Evolutionary conservation across 1,140 invertebrate species (phyloP), one percentile per base, ranked within the genome.

Genomic region (Proctacanthus coquilletti): DNA sequence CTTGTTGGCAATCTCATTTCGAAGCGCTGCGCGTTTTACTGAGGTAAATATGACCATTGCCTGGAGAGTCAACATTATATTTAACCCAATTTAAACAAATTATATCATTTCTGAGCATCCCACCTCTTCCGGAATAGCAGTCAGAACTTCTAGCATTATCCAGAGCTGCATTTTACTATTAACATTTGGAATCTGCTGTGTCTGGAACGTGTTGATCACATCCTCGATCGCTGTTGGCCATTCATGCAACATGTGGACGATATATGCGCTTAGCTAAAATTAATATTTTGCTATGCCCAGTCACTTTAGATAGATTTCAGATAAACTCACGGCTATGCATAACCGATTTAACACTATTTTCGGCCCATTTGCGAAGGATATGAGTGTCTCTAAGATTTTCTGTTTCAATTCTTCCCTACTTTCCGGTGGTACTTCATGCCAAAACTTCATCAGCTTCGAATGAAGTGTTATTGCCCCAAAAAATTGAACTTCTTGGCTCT

Each of bases 391-490:
- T 9, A 92, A 62, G 32, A 93, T 65, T 52, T 79, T 74, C 44
- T 78, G 72, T 50, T 77, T 77, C 1, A 94, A 61, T 45, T 67
- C 68, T 44, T 75, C 68, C 58, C 84, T 80, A 45, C 84, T 78
- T 35, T 78, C 74, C 34, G 65, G 54, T 18, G 86, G 84, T 20
- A 94, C 69, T 66, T 92, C 83, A 50, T 73, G 64, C 84, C 84
- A 93, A 51, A 76, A 76, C 55, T 82, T 80, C 42, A 84, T 74
- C 23, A 94, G 72, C 63, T 94, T 94, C 0, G 75, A 71, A 49
- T 93, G 81, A 25, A 94, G 60, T 33, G 84, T 87, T 34, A 78
- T 85, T 5, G 88, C 87, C 39, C 80, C 89, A 72, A 88, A 95
- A 64, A 87, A 93, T 60, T 92, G 86, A 4, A 88, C 78, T 65